phyloP scores from a whole-genome alignment of 1,140 invertebrate genomes.

The Drosophila watanabei region DNA sequence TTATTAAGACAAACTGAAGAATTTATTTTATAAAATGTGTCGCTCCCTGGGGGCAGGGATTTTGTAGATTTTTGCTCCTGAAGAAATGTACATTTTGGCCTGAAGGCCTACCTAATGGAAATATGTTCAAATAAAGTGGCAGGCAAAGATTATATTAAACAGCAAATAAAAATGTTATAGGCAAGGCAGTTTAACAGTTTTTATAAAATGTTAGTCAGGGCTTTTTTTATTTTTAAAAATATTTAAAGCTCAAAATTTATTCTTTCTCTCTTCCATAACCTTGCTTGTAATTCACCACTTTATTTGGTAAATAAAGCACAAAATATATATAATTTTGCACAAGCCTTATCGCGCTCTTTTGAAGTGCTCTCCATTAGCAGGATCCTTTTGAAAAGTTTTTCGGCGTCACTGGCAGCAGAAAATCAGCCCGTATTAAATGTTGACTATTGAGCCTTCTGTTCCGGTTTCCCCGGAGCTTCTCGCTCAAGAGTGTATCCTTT shows the following conservation, averaged over 20 bases:
- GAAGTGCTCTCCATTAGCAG: constrained; percentile 7
- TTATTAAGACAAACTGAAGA: constrained; percentile 9
- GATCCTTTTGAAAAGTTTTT: constrained; percentile 21
- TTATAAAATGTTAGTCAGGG: too few species aligned
- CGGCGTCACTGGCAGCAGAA: constrained; percentile 7
- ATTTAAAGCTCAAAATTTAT: neutral
- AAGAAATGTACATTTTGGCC: neutral
- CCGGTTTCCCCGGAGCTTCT: constrained; percentile 15
- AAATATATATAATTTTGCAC: neutral
- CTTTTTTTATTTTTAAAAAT: too few species aligned
- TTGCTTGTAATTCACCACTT: neutral
- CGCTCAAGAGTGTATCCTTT: constrained; percentile 55
- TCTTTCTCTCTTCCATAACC: neutral
- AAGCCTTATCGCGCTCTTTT: constrained; percentile 1
- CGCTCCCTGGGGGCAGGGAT: neutral
- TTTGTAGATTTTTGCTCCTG: neutral
- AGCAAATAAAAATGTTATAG: neutral
- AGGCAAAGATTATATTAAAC: neutral
- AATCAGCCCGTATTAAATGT: constrained; percentile 30
- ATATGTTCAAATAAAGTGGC: neutral
- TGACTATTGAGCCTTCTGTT: constrained; percentile 32
- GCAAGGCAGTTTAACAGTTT: neutral
- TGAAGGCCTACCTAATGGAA: neutral
- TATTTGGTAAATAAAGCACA: neutral
- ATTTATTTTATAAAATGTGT: constrained; percentile 18